A percentile compares a stretch with the other conserved stretches of the same genome.
Evolutionary conservation across 1,140 invertebrate species (phyloP).

Genomic region (Drosophila serrata): DNA sequence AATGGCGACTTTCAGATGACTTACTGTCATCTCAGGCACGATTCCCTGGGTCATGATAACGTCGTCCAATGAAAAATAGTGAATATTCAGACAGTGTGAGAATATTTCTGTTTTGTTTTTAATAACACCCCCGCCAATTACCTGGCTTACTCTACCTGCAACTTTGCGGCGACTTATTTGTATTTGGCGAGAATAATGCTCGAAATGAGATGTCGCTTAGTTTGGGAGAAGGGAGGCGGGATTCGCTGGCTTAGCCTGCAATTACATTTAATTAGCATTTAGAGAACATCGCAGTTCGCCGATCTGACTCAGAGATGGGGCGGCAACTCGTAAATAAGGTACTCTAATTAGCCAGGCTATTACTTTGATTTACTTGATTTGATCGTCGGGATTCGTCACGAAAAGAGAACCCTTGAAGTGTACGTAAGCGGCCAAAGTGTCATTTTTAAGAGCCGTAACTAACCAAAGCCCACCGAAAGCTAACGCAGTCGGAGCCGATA

Average conservation of each 20-base stretch:
- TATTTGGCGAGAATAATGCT: slow-evolving; percentile 43
- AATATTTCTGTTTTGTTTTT: slow-evolving; percentile 56
- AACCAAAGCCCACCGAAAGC: slow-evolving; percentile 30
- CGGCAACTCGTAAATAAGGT: slow-evolving; percentile 18
- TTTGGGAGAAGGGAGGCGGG: slow-evolving; percentile 7
- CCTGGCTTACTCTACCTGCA: slow-evolving; percentile 50
- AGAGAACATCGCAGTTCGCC: slow-evolving; percentile 53
- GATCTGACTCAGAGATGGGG: slow-evolving; percentile 41
- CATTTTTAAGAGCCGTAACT: slow-evolving; percentile 36
- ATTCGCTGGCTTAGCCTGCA: slow-evolving; percentile 36
- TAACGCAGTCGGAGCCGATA: slow-evolving; percentile 36
- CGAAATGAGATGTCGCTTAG: slow-evolving; percentile 64
- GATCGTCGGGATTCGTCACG: slow-evolving; percentile 16
- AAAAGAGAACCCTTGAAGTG: slow-evolving; percentile 28
- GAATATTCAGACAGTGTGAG: slow-evolving; percentile 68
- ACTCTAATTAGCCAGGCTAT: slow-evolving; percentile 42
- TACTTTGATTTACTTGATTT: slow-evolving; percentile 43
- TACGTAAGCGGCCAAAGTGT: slow-evolving; percentile 19
- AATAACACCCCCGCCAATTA: slow-evolving; percentile 66
- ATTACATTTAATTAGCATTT: slow-evolving; percentile 73
- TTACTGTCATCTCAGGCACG: slow-evolving; percentile 69
- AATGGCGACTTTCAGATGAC: slow-evolving; percentile 76
- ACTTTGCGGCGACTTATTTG: slow-evolving; percentile 33
- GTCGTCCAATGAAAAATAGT: slow-evolving; percentile 43
- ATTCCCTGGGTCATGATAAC: slow-evolving; percentile 48